A percentile compares a stretch with the other conserved stretches of the same genome.
Evolutionary conservation across 2,797 vertebrate genomes (phyloP).

Genomic region (Merluccius polli): DNA sequence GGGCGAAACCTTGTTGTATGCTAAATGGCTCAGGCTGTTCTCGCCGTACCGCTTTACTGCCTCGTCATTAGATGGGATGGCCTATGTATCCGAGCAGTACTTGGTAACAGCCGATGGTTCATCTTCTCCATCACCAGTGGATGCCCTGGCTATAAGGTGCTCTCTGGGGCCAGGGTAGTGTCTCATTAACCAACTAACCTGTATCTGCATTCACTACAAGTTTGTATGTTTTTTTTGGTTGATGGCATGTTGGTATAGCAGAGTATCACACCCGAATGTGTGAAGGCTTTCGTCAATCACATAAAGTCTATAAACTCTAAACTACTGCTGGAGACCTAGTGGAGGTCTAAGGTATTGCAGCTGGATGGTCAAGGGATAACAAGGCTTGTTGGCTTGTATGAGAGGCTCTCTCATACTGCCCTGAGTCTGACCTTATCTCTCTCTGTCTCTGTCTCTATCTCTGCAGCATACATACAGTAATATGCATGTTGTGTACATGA

Average conservation of each 20-base stretch:
- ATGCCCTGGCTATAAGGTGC: not conserved
- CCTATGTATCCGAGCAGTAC: not conserved
- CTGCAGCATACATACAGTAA: not conserved
- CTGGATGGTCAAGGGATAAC: not conserved
- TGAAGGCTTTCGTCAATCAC: not conserved
- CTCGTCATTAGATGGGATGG: not conserved
- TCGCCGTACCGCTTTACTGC: not conserved
- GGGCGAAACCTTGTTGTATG: constrained; percentile 8
- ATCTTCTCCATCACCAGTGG: not conserved
- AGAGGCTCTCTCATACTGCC: not conserved
- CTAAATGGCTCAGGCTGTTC: constrained; percentile 1
- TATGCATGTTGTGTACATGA: not conserved
- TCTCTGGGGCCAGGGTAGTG: not conserved
- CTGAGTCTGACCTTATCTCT: constrained; percentile 9
- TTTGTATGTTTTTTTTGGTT: not conserved
- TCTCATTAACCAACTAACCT: not conserved
- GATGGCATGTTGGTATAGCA: not conserved
- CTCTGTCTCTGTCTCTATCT: constrained; percentile 11
- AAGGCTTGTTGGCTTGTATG: not conserved
- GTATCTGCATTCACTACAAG: not conserved
- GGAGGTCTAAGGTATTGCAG: not conserved
- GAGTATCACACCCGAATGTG: not conserved
- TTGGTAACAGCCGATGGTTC: not conserved
- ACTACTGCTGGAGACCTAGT: not conserved
- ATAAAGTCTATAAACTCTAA: not conserved